phyloP scores from a whole-genome alignment of 2,113 vertebrate species.

The Psittacula cyanocephala region DNA sequence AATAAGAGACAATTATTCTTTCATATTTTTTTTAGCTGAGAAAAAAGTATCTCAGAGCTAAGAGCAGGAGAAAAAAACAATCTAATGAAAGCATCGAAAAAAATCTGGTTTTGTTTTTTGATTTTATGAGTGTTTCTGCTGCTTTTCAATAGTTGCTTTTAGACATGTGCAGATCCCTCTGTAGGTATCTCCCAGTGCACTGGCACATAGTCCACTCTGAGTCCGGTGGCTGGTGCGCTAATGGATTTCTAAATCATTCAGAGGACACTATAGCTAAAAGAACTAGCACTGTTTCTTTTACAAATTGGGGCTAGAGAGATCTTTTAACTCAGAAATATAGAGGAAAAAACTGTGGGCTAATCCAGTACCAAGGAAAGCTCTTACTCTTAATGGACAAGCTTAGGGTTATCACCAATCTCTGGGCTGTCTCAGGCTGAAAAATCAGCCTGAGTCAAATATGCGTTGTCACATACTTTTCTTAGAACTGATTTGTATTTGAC shows the following conservation, averaged over 20 bases:
- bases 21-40: neutral
- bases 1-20: neutral
- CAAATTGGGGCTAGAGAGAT: neutral
- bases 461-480: neutral
- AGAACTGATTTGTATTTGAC: neutral
- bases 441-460: neutral
- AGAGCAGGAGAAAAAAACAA: neutral
- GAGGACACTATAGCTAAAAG: neutral
- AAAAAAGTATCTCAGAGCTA: neutral
- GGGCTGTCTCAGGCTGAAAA: neutral
- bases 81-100: neutral
- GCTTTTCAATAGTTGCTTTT: neutral
- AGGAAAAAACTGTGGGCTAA: neutral
- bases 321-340: neutral
- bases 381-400: neutral
- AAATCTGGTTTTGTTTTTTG: neutral
- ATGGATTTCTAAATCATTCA: neutral
- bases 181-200: neutral
- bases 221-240: neutral
- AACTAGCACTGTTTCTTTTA: neutral
- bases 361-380: neutral
- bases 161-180: neutral
- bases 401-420: neutral
- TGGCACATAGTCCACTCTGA: fast-evolving
- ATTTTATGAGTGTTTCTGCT: neutral